These are phyloP conservation scores for Buathra laborator DNA, from an alignment of 2,888 invertebrate species.

Conservation along the genomic window DNA sequence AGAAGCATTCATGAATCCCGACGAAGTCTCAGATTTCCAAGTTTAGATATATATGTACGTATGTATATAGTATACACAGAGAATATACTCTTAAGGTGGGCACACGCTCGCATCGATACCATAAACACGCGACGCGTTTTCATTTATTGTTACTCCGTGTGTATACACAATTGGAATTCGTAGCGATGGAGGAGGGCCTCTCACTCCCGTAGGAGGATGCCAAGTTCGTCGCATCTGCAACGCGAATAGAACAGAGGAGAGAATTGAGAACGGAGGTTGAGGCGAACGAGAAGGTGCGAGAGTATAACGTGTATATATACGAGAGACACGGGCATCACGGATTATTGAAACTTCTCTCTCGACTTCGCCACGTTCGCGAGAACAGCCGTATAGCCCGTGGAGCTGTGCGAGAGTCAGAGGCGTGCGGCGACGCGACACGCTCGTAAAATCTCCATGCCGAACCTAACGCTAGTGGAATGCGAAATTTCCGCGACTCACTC, in stretches of 20 bases:
- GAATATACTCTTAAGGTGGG: slow-evolving; percentile 1
- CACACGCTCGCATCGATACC: slow-evolving; percentile 26
- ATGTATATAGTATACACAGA: background rate
- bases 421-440: slow-evolving; percentile 43
- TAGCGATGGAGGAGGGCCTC: slow-evolving; percentile 6
- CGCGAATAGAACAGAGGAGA: slow-evolving; percentile 10
- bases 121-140: slow-evolving; percentile 39
- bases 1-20: slow-evolving; percentile 44
- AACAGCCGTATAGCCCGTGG: slow-evolving; percentile 13
- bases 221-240: slow-evolving; percentile 45
- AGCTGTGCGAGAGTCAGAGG: slow-evolving; percentile 19
- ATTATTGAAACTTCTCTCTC: slow-evolving; percentile 62
- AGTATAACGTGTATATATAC: background rate
- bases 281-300: slow-evolving; percentile 14
- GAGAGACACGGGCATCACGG: slow-evolving; percentile 54
- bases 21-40: slow-evolving; percentile 37
- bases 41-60: slow-evolving; percentile 1
- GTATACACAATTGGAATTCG: slow-evolving; percentile 23
- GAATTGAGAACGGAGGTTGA: background rate
- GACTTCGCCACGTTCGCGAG: slow-evolving; percentile 34
- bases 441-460: slow-evolving; percentile 67
- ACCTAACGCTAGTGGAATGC: slow-evolving; percentile 62
- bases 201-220: slow-evolving; percentile 38
- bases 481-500: slow-evolving; percentile 51
- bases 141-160: slow-evolving; percentile 35